Conservation (phyloP, 2,888 invertebrate species). For the Nesidiocoris tenuis region DNA sequence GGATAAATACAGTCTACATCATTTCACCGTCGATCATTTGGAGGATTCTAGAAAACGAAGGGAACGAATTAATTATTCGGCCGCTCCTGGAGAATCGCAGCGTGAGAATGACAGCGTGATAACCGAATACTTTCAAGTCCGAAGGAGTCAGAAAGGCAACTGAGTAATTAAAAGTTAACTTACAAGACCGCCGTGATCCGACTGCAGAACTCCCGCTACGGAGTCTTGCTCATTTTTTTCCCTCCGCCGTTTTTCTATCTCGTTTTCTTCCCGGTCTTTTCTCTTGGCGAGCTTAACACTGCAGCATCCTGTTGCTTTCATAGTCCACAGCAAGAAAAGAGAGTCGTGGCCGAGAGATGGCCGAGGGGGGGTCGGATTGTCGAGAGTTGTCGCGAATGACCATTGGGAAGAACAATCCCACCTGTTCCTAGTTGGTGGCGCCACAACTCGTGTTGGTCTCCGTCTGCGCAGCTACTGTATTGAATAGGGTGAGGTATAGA, state of each 20-base stretch:
- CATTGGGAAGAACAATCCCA: conserved; percentile 31
- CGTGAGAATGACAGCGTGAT: neutral
- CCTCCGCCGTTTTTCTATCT: conserved; percentile 1
- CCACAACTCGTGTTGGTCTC: conserved; percentile 18
- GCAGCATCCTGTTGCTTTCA: neutral
- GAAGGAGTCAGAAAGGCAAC: conserved; percentile 14
- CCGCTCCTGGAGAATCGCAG: no score
- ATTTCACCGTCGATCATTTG: no score
- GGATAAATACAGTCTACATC: no score
- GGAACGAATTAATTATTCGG: no score
- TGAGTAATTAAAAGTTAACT: conserved; percentile 33
- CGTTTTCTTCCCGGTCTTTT: neutral
- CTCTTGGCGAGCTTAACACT: neutral
- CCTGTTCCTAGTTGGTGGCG: conserved; percentile 37
- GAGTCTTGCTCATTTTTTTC: conserved; percentile 8
- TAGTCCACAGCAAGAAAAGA: neutral
- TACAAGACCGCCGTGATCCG: conserved; percentile 35
- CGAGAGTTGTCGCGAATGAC: conserved; percentile 37
- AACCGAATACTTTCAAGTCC: neutral
- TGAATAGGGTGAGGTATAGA: neutral
- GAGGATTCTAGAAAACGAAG: no score
- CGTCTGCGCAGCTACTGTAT: neutral
- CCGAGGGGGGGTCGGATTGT: neutral
- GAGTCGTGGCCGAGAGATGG: neutral
- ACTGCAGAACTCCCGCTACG: conserved; percentile 33